Percentiles rank a stretch among this genome's conserved stretches.
These are phyloP conservation scores for Chalcis sispes DNA, from an alignment of 2,888 invertebrate species.

Conservation along the genomic window DNA sequence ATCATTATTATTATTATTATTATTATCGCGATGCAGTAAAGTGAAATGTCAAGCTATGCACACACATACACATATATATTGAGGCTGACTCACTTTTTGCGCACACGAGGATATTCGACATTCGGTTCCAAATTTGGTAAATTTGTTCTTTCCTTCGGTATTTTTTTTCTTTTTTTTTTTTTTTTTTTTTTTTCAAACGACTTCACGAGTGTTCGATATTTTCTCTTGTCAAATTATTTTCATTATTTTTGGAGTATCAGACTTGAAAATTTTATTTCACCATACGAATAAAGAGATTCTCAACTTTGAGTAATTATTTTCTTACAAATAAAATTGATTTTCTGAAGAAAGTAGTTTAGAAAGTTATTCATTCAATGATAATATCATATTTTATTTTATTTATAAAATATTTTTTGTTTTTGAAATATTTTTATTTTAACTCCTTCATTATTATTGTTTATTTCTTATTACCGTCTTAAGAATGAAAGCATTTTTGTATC, in stretches of 20 bases:
- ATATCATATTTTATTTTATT: no score
- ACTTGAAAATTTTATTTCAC: not conserved
- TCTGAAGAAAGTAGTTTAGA: no score
- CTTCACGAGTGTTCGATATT: no score
- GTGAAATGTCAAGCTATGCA: not conserved
- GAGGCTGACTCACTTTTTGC: conserved; percentile 16
- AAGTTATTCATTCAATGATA: no score
- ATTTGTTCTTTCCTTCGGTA: not conserved
- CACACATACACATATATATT: no score
- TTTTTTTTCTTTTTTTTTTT: not conserved
- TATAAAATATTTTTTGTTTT: no score
- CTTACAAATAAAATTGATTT: not conserved
- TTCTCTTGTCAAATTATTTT: not conserved
- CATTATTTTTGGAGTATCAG: not conserved
- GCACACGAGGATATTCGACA: no score
- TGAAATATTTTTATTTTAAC: no score
- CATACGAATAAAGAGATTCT: not conserved
- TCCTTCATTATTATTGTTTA: no score
- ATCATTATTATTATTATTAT: conserved; percentile 19
- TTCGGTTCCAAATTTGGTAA: conserved; percentile 10
- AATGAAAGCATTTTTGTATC: no score
- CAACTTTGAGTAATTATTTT: not conserved
- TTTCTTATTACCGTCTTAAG: no score
- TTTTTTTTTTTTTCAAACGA: not conserved
- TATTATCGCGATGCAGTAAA: not conserved